These are phyloP conservation scores for Nasonia vitripennis DNA, from an alignment of 1,140 invertebrate genomes.

Conservation along the genomic window DNA sequence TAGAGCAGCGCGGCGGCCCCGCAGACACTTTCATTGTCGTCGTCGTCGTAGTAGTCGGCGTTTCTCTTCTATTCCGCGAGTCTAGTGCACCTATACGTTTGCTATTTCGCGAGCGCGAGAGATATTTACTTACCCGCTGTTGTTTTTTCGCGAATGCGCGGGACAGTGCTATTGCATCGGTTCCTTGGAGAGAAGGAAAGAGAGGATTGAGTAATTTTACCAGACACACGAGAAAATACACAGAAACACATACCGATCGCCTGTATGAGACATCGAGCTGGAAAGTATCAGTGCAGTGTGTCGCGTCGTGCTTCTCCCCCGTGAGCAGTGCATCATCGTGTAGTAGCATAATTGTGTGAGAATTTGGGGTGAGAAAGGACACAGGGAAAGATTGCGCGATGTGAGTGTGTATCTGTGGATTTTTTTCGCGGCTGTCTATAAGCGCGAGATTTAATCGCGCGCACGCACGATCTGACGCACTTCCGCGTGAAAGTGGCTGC, in stretches of 20 bases:
- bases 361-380: not conserved
- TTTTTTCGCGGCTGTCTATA: not conserved
- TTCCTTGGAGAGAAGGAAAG: not conserved
- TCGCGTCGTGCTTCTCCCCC: not conserved
- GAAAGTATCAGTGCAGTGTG: constrained; percentile 23
- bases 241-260: no score
- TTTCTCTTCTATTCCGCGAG: not conserved
- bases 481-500: constrained; percentile 44
- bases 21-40: constrained; percentile 13
- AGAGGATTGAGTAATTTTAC: not conserved
- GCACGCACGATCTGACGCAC: constrained; percentile 6
- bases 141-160: not conserved
- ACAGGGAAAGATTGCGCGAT: no score
- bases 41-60: not conserved
- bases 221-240: no score
- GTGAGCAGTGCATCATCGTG: no score
- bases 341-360: no score
- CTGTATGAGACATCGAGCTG: not conserved
- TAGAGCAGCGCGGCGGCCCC: constrained; percentile 1
- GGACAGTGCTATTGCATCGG: not conserved
- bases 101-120: not conserved
- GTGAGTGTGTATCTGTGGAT: not conserved
- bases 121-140: not conserved
- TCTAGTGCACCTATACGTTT: not conserved
- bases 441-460: not conserved